Conservation (phyloP, 2,797 vertebrate species). For the Pempheris klunzingeri region DNA sequence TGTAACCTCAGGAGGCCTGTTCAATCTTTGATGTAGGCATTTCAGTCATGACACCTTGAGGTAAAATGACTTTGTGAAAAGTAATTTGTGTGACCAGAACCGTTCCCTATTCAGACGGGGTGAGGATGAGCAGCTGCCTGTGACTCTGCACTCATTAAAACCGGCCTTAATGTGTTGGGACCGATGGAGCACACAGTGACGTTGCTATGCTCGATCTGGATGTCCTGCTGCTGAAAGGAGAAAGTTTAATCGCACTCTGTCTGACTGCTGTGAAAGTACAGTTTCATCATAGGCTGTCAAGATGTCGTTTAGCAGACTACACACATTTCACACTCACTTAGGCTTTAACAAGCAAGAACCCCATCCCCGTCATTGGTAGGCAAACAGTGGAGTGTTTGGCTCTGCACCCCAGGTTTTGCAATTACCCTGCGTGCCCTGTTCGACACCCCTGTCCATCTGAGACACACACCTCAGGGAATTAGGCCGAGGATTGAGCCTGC, state of each 20-base stretch:
- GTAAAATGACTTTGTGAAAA: conserved; percentile 34
- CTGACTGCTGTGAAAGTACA: conserved; percentile 28
- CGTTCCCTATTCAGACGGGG: conserved; percentile 20
- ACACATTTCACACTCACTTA: conserved; percentile 76
- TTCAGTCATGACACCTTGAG: conserved; percentile 12
- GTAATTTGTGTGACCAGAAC: conserved; percentile 50
- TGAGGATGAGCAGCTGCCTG: conserved; percentile 51
- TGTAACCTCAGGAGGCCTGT: neutral
- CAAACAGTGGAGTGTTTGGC: conserved; percentile 60
- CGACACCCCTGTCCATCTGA: conserved; percentile 50
- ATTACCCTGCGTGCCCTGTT: conserved; percentile 55
- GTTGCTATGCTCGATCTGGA: conserved; percentile 18
- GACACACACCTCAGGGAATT: conserved; percentile 31
- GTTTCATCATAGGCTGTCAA: conserved; percentile 67
- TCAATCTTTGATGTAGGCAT: neutral
- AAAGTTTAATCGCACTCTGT: conserved; percentile 37
- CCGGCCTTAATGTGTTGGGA: conserved; percentile 29
- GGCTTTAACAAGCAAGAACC: conserved; percentile 60
- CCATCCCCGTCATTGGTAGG: conserved; percentile 55
- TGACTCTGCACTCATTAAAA: conserved; percentile 40
- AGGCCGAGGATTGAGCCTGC: conserved; percentile 16
- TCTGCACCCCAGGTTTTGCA: conserved; percentile 57
- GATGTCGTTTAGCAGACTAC: conserved; percentile 64
- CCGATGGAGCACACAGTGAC: conserved; percentile 38
- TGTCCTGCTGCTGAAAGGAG: conserved; percentile 35